Percentiles rank a stretch among this genome's conserved stretches.
Evolutionary conservation across 2,888 invertebrate species (phyloP).

Genomic region (Patella ulyssiponensis): DNA sequence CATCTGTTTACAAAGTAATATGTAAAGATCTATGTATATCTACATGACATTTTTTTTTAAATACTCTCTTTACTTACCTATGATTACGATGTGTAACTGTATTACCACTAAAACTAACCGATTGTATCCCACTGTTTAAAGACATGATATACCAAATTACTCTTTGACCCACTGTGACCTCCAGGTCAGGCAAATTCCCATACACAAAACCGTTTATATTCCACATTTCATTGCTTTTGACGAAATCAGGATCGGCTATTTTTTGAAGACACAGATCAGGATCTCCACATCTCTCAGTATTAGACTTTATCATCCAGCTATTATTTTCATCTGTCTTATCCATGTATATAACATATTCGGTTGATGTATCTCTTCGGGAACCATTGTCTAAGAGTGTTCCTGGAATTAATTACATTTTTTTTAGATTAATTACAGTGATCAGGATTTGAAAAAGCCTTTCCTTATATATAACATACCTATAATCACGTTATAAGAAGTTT

Average conservation of each 20-base stretch:
- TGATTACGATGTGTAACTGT: conserved; percentile 24
- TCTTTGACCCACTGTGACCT: conserved; percentile 15
- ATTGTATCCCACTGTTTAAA: conserved; percentile 27
- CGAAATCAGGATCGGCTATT: conserved; percentile 37
- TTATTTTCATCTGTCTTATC: conserved; percentile 35
- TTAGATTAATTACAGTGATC: too few relatives aligned
- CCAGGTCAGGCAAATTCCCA: conserved; percentile 8
- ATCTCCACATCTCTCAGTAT: conserved; percentile 32
- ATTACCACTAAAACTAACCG: conserved; percentile 28
- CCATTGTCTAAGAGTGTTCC: conserved; percentile 21
- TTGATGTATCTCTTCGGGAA: conserved; percentile 25
- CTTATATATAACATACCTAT: too few relatives aligned
- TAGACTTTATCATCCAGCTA: conserved; percentile 33
- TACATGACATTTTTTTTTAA: too few relatives aligned
- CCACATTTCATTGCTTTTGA: conserved; percentile 38
- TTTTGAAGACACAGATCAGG: conserved; percentile 38
- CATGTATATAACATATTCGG: conserved; percentile 35
- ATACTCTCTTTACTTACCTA: conserved; percentile 12
- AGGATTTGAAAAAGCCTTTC: too few relatives aligned
- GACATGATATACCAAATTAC: conserved; percentile 27
- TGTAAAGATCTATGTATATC: too few relatives aligned
- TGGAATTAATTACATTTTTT: background rate
- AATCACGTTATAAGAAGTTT: too few relatives aligned
- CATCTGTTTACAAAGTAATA: too few relatives aligned
- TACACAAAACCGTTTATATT: conserved; percentile 22